Conservation (phyloP, 2,797 vertebrate species). For the Microctenopoma stevenorrisi region DNA sequence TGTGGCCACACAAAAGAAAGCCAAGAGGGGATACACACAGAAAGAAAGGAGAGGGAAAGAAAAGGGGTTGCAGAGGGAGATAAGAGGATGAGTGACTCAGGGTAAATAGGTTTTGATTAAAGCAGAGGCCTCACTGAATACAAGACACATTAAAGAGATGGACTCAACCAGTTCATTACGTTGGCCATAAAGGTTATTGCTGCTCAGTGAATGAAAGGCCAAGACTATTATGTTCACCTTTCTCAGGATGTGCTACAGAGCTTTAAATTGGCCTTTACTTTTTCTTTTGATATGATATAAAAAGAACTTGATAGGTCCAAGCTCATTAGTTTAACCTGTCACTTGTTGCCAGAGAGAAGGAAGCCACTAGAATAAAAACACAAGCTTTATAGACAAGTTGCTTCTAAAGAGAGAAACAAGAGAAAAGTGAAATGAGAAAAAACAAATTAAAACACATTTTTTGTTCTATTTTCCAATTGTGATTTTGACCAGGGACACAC, state of each 20-base stretch:
- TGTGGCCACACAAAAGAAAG: constrained; percentile 71
- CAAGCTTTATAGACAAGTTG: neutral
- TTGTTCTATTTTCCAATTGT: neutral
- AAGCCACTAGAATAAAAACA: constrained; percentile 42
- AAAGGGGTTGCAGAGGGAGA: constrained; percentile 67
- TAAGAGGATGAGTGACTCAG: constrained; percentile 80
- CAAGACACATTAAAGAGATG: constrained; percentile 79
- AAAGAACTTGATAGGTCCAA: constrained; percentile 67
- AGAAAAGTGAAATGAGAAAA: constrained; percentile 8
- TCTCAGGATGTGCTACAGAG: constrained; percentile 68
- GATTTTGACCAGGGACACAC: neutral
- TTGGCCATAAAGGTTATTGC: constrained; percentile 81
- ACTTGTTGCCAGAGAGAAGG: constrained; percentile 59
- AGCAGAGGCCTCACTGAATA: constrained; percentile 70
- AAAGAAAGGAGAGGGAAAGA: constrained; percentile 33
- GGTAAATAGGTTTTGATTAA: constrained; percentile 81
- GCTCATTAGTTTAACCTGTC: constrained; percentile 75
- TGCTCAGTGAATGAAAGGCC: constrained; percentile 79
- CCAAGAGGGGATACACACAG: constrained; percentile 59
- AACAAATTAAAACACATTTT: neutral
- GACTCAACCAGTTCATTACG: constrained; percentile 80
- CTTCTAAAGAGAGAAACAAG: constrained; percentile 12
- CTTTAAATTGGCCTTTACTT: constrained; percentile 79
- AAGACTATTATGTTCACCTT: constrained; percentile 79
- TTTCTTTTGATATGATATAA: constrained; percentile 69